A percentile compares a stretch with the other conserved stretches of the same genome.
Conservation (phyloP, 2,113 vertebrate genomes). For the Physeter macrocephalus region DNA sequence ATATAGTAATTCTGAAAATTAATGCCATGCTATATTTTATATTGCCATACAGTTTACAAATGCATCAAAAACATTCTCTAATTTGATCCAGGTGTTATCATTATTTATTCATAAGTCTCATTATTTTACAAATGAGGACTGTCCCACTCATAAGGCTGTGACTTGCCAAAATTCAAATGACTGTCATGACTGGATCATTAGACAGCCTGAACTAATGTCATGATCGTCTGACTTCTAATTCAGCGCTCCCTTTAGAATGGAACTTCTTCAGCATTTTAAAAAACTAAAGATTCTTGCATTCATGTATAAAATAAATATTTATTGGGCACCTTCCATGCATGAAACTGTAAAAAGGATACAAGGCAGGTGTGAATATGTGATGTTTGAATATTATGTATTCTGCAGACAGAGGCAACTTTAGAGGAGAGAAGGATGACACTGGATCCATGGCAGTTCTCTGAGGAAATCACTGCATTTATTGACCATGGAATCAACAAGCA, state of each 20-base stretch:
- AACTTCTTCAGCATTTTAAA: background rate
- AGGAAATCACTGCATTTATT: background rate
- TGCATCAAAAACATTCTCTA: background rate
- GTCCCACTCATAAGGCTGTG: background rate
- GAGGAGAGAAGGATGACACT: background rate
- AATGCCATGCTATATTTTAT: background rate
- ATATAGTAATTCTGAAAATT: background rate
- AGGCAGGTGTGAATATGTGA: background rate
- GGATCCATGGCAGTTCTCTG: background rate
- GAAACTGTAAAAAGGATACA: background rate
- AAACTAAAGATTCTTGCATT: background rate
- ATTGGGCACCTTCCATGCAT: background rate
- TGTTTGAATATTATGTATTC: background rate
- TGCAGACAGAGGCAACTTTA: background rate
- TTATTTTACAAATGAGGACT: background rate
- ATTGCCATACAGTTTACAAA: background rate
- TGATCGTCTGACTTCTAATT: background rate
- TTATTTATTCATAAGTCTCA: background rate
- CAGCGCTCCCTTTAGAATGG: background rate
- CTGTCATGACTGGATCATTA: background rate
- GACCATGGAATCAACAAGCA: background rate
- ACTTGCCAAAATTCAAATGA: slow-evolving; percentile 10
- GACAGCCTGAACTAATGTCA: background rate
- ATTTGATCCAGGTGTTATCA: background rate
- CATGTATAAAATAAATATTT: slow-evolving; percentile 32